phyloP scores from a whole-genome alignment of 1,140 invertebrate species.

The Matsumurasca onukii region DNA sequence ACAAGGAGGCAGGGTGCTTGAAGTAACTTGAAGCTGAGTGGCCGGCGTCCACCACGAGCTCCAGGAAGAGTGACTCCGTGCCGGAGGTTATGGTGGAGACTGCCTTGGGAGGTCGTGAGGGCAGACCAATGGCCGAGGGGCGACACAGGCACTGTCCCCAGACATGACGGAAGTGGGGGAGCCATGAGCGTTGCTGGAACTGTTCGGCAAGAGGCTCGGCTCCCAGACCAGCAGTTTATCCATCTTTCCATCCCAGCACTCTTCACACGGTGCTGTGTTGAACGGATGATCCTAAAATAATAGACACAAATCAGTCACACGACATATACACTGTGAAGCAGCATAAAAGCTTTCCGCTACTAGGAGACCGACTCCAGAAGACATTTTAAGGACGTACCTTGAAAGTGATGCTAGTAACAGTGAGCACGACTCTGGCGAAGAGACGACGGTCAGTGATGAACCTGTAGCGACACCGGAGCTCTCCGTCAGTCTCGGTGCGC shows the following conservation, averaged over 20 bases:
- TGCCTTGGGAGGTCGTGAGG: constrained; percentile 8
- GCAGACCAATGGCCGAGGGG: too few species aligned
- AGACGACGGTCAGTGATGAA: constrained; percentile 79
- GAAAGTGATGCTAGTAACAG: constrained; percentile 66
- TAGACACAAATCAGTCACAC: not conserved
- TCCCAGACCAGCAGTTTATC: constrained; percentile 80
- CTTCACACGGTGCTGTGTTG: constrained; percentile 73
- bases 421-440: constrained; percentile 76
- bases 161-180: constrained; percentile 53
- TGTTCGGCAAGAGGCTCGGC: constrained; percentile 53
- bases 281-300: constrained; percentile 65
- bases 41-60: constrained; percentile 75
- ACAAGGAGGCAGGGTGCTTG: constrained; percentile 76
- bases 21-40: constrained; percentile 84
- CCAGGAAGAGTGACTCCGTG: constrained; percentile 69
- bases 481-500: constrained; percentile 51
- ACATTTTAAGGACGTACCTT: constrained; percentile 54
- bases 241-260: constrained; percentile 80
- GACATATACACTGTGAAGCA: too few species aligned
- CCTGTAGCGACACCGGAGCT: constrained; percentile 76
- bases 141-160: constrained; percentile 64
- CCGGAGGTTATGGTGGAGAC: constrained; percentile 37
- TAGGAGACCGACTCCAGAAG: too few species aligned
- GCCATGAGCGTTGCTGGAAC: constrained; percentile 48
- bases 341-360: too few species aligned